These are phyloP conservation scores for Drosophila arawakana DNA, from an alignment of 1,140 invertebrate species.

Conservation along the genomic window DNA sequence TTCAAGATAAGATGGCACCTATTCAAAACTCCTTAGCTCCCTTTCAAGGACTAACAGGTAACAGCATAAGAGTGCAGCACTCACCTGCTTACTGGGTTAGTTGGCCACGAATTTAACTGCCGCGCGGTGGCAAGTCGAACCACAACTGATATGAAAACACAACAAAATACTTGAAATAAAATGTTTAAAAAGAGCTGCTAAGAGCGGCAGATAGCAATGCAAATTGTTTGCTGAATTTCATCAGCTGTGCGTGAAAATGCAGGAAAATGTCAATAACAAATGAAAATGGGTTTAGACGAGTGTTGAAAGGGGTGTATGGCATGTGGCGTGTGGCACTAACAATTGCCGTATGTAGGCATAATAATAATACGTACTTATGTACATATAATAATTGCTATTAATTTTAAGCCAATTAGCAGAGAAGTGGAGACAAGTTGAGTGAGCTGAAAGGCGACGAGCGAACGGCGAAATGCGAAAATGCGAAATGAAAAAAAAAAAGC, in stretches of 20 bases:
- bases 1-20: no score
- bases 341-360: slow-evolving; percentile 29
- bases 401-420: slow-evolving; percentile 73
- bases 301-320: background rate
- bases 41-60: no score
- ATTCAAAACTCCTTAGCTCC: no score
- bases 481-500: no score
- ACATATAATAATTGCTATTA: slow-evolving; percentile 64
- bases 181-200: background rate
- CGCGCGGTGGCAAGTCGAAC: slow-evolving; percentile 2
- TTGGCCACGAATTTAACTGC: slow-evolving; percentile 7
- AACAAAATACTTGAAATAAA: background rate
- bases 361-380: slow-evolving; percentile 59
- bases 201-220: slow-evolving; percentile 11
- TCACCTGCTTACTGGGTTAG: slow-evolving; percentile 5
- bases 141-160: slow-evolving; percentile 5
- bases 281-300: background rate
- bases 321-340: background rate
- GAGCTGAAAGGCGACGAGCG: slow-evolving; percentile 30
- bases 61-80: background rate
- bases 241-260: slow-evolving; percentile 34
- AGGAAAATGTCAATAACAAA: background rate
- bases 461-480: slow-evolving; percentile 22
- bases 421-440: slow-evolving; percentile 33
- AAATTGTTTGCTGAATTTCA: slow-evolving; percentile 50